Conservation (phyloP, 2,113 vertebrate genomes). For the Gulo gulo region DNA sequence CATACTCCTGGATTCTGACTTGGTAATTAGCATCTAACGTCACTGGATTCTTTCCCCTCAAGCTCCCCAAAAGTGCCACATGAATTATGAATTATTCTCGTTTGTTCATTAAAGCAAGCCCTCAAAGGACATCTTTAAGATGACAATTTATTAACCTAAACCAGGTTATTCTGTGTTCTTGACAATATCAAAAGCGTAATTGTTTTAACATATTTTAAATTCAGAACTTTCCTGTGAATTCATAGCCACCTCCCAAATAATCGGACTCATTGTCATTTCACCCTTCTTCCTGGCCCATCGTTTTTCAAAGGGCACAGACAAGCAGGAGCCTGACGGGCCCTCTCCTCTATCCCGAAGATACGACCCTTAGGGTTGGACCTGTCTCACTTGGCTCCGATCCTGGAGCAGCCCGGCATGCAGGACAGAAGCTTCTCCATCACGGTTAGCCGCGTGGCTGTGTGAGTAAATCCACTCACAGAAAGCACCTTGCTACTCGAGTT, state of each 20-base stretch:
- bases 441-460: rapidly evolving
- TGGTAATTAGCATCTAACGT: neutral
- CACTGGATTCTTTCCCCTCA: neutral
- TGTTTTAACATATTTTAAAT: neutral
- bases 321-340: neutral
- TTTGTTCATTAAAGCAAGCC: conserved; percentile 2
- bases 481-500: too few relatives aligned
- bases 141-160: neutral
- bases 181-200: neutral
- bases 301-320: too few relatives aligned
- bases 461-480: neutral
- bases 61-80: neutral
- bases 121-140: neutral
- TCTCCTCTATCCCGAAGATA: neutral
- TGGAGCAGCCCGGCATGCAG: neutral
- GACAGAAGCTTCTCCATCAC: too few relatives aligned
- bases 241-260: neutral
- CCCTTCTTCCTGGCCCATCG: too few relatives aligned
- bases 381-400: neutral
- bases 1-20: neutral
- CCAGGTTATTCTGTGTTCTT: neutral
- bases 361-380: too few relatives aligned
- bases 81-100: conserved; percentile 5
- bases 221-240: neutral
- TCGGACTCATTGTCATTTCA: rapidly evolving